Evolutionary conservation across 2,888 invertebrate species (phyloP).

Genomic region (Apocheima hispidaria): DNA sequence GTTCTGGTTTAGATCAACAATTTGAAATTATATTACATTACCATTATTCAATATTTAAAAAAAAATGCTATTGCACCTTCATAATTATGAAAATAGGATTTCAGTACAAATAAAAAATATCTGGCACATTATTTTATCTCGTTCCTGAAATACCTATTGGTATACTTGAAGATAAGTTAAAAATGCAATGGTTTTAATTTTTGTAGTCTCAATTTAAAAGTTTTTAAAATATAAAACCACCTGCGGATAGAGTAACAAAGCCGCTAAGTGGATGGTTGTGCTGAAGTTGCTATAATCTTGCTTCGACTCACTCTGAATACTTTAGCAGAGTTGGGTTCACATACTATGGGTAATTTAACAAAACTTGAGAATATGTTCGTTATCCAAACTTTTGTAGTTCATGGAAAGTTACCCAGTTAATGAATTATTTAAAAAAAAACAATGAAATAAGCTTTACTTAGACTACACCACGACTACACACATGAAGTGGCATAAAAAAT

Average conservation of each 20-base stretch:
- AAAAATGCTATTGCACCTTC: too few species aligned
- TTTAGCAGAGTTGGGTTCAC: conserved; percentile 37
- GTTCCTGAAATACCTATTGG: too few species aligned
- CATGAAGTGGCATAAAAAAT: too few species aligned
- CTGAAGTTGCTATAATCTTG: conserved; percentile 39
- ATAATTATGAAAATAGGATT: too few species aligned
- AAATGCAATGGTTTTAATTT: background rate
- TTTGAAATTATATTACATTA: too few species aligned
- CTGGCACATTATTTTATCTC: too few species aligned
- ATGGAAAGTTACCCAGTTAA: background rate
- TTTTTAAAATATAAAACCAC: conserved; percentile 21
- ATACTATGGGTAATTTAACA: conserved; percentile 44
- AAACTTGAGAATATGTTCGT: conserved; percentile 31
- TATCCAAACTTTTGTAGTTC: conserved; percentile 19
- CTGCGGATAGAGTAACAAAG: conserved; percentile 37
- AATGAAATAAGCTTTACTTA: too few species aligned
- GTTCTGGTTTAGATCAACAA: too few species aligned
- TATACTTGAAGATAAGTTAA: too few species aligned
- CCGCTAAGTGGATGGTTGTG: conserved; percentile 38
- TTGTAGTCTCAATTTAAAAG: background rate
- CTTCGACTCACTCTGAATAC: conserved; percentile 46
- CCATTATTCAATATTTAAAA: too few species aligned
- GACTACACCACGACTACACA: too few species aligned
- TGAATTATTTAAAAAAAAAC: background rate
- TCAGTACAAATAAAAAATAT: too few species aligned